These are phyloP conservation scores for Lasioglossum villosulum DNA, from an alignment of 2,888 invertebrate genomes.

Conservation along the genomic window DNA sequence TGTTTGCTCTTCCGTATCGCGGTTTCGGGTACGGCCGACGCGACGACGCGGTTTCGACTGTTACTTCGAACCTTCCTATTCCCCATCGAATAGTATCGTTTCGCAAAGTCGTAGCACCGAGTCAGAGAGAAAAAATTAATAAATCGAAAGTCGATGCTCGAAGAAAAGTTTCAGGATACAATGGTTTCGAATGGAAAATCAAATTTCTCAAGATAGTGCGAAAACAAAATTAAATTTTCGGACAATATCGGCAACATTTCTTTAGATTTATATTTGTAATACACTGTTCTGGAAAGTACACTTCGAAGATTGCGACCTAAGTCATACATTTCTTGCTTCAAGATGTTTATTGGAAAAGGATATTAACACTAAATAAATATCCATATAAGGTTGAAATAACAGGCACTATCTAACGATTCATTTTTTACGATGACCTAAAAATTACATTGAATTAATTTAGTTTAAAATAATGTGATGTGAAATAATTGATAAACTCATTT, in stretches of 20 bases:
- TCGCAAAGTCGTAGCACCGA: neutral
- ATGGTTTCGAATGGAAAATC: neutral
- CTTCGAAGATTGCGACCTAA: neutral
- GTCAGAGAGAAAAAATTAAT: too few relatives aligned
- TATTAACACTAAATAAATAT: too few relatives aligned
- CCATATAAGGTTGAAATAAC: too few relatives aligned
- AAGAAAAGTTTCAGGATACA: neutral
- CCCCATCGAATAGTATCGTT: neutral
- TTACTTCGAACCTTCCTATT: slow-evolving; percentile 5
- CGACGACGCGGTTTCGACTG: slow-evolving; percentile 10
- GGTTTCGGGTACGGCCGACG: slow-evolving; percentile 44
- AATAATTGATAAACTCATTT: too few relatives aligned
- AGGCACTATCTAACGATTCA: too few relatives aligned
- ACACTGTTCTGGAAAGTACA: too few relatives aligned
- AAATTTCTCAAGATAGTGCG: neutral
- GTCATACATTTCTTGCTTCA: too few relatives aligned
- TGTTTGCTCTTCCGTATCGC: slow-evolving; percentile 62
- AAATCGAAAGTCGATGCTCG: neutral
- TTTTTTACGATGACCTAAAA: too few relatives aligned
- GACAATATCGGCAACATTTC: neutral
- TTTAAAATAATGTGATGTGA: too few relatives aligned
- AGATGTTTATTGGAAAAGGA: too few relatives aligned
- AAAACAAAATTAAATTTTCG: neutral
- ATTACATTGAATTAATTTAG: too few relatives aligned
- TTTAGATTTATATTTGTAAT: too few relatives aligned